Percentiles rank a stretch among this genome's conserved stretches.
Conservation (phyloP, 2,113 vertebrate species). For the Ancistrus triradiatus region DNA sequence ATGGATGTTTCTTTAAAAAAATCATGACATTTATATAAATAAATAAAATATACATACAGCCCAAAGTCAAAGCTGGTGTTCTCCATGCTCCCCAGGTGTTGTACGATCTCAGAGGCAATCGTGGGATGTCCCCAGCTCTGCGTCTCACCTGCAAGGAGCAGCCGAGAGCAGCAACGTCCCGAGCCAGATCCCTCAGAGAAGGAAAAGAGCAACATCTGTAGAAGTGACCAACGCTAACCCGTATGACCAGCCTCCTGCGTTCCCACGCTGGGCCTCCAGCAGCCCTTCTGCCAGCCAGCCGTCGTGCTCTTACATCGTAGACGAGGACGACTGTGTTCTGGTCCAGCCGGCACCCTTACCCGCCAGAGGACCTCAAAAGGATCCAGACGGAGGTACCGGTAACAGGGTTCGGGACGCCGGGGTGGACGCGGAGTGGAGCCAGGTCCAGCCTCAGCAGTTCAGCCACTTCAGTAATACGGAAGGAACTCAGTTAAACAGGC, state of each 20-base stretch:
- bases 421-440: conserved; percentile 40
- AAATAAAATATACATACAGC: too few species aligned
- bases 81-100: conserved; percentile 16
- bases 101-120: conserved; percentile 18
- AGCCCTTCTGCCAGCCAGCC: conserved; percentile 25
- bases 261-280: conserved; percentile 57
- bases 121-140: conserved; percentile 27
- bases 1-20: too few species aligned
- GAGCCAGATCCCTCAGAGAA: conserved; percentile 24
- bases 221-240: conserved; percentile 48
- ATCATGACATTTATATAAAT: too few species aligned
- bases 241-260: conserved; percentile 57
- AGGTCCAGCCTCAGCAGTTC: conserved; percentile 30
- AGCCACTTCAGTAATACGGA: conserved; percentile 25
- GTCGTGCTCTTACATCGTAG: conserved; percentile 44
- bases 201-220: conserved; percentile 8
- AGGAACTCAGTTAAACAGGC: conserved; percentile 2
- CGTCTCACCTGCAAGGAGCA: conserved; percentile 14
- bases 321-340: conserved; percentile 42
- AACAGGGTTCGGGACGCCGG: conserved; percentile 7
- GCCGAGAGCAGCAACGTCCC: conserved; percentile 42
- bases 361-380: conserved; percentile 1
- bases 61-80: not conserved
- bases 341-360: conserved; percentile 40
- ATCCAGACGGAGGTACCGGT: not conserved